These are phyloP conservation scores for Eumeta japonica DNA, from an alignment of 1,140 invertebrate genomes.

Conservation along the genomic window DNA sequence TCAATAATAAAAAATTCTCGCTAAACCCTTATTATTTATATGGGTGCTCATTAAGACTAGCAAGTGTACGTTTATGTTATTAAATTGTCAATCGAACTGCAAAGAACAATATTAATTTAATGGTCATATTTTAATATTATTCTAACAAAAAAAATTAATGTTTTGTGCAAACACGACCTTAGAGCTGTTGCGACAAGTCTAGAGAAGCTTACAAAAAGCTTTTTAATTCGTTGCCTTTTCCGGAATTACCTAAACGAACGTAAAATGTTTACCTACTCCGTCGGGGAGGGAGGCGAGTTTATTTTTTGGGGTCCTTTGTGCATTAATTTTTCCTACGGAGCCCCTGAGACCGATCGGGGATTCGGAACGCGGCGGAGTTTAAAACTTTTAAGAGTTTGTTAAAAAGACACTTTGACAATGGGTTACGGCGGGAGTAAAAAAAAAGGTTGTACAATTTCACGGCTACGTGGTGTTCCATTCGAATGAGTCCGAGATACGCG, in stretches of 20 bases:
- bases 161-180: no score
- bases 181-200: no score
- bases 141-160: no score
- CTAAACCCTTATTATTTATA: no score
- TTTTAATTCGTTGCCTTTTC: constrained; percentile 27
- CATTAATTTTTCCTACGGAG: constrained; percentile 49
- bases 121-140: no score
- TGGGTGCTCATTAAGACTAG: no score
- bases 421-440: constrained; percentile 31
- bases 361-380: constrained; percentile 40
- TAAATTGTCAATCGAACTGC: no score
- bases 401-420: constrained; percentile 52
- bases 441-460: constrained; percentile 47
- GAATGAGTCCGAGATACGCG: no score
- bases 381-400: constrained; percentile 45
- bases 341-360: constrained; percentile 42
- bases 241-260: constrained; percentile 24
- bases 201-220: constrained; percentile 17
- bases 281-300: constrained; percentile 38
- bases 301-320: constrained; percentile 40
- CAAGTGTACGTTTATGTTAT: no score
- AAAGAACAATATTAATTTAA: no score
- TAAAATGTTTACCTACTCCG: constrained; percentile 46
- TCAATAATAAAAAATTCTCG: no score
- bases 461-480: no score